Base-by-base conservation (phyloP, 35 echinoderm and acorn worm species). In the Lytechinus variegatus region DNA sequence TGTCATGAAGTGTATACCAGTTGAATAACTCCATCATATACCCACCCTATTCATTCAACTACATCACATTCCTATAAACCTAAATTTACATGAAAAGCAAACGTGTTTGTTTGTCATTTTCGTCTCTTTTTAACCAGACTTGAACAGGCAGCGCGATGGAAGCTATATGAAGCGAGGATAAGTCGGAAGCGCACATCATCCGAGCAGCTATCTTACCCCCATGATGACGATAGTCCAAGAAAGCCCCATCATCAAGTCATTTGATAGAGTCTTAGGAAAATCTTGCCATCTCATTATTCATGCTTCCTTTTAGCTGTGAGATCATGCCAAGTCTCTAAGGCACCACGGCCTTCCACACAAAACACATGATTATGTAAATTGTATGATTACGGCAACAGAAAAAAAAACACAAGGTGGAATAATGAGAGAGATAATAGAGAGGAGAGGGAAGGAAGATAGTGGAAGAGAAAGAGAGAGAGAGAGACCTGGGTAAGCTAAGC, bases 301-400 rank as follows among this genome's bases (percentile, higher is more conserved):
- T 93, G 92, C 92, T 57, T 53, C 29, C 52, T 93, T 54, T 24
- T 27, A 93, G 92, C 92, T 54, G 92, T 55, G 55, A 93, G 92
- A 93, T 93, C 92, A 93, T 54, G 52, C 11, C 55, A 54, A 54
- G 92, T 93, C 92, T 93, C 92, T 93, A 13, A 93, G 54, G 92
- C 54, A 57, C 54, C 21, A 24, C 33, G 54, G 10, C 33, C 91
- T 52, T 92, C 33, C 16, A 24, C 92, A 54, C n/a, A 93, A 27
- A 56, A 56, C 54, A 93, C 92, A 93, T 93, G 92, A 93, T 93
- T 93, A 93, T 93, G 92, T 57, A 93, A 93, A 93, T 93, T 93
- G 92, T 93, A 93, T 93, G 92, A 93, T 93, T 57, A 93, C 54
- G 92, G 53, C 54, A 54, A 93, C 28, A 90, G 52, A 28, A 44